These are phyloP conservation scores for Augochlora pura DNA, from an alignment of 1,140 invertebrate genomes.

Conservation along the genomic window DNA sequence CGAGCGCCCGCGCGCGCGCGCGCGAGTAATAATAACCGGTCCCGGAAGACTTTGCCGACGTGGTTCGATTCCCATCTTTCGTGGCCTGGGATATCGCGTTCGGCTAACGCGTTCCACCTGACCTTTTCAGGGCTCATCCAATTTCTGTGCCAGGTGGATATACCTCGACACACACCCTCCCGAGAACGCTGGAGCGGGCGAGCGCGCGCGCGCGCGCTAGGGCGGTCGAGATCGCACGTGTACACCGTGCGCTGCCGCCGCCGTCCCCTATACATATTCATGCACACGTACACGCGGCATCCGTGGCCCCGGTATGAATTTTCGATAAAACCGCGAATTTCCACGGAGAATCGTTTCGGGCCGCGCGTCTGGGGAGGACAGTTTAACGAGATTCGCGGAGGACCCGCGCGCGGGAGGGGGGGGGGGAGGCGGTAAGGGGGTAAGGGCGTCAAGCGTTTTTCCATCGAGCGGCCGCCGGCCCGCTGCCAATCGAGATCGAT, in stretches of 20 bases:
- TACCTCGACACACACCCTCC: neutral
- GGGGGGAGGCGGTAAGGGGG: too few relatives aligned
- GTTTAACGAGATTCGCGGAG: slow-evolving; percentile 62
- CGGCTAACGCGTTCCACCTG: slow-evolving; percentile 17
- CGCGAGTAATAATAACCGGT: slow-evolving; percentile 23
- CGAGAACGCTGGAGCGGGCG: neutral
- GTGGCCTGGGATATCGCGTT: slow-evolving; percentile 20
- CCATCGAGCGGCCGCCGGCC: slow-evolving; percentile 10
- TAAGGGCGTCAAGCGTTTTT: slow-evolving; percentile 39
- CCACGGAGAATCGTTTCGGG: slow-evolving; percentile 50
- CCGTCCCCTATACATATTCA: slow-evolving; percentile 29
- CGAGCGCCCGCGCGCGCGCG: too few relatives aligned
- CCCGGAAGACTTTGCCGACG: neutral
- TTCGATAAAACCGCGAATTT: slow-evolving; percentile 65
- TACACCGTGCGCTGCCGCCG: neutral
- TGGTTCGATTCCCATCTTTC: slow-evolving; percentile 36
- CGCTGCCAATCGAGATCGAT: slow-evolving; percentile 54
- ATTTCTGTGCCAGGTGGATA: slow-evolving; percentile 45
- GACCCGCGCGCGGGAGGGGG: too few relatives aligned
- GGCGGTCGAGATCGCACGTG: neutral
- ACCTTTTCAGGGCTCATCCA: slow-evolving; percentile 54
- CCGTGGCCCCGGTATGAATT: slow-evolving; percentile 53
- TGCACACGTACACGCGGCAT: slow-evolving; percentile 5
- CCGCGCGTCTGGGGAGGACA: slow-evolving; percentile 58
- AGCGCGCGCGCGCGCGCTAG: neutral